Percentiles rank a stretch among this genome's conserved stretches.
These are phyloP conservation scores for Battus philenor DNA, from an alignment of 1,140 invertebrate species.

Conservation along the genomic window DNA sequence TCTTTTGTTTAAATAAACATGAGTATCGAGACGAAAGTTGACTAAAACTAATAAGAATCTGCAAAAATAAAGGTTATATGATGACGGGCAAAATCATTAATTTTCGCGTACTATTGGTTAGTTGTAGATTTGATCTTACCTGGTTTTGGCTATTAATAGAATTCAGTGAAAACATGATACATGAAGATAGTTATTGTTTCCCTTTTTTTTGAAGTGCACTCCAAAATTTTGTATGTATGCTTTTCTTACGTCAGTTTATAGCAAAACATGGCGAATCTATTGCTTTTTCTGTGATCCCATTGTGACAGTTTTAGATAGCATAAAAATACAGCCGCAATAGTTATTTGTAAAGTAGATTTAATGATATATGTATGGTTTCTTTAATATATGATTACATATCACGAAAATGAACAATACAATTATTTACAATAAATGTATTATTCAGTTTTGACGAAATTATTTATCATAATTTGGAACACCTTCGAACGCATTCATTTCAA, in stretches of 20 bases:
- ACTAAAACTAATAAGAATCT: slow-evolving; percentile 72
- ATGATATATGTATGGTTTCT: too few species aligned
- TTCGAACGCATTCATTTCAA: slow-evolving; percentile 33
- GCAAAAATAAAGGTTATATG: slow-evolving; percentile 62
- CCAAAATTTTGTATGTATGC: slow-evolving; percentile 71
- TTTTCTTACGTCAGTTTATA: slow-evolving; percentile 64
- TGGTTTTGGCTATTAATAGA: slow-evolving; percentile 73
- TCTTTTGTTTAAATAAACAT: slow-evolving; percentile 64
- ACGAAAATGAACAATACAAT: too few species aligned
- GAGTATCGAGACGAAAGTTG: slow-evolving; percentile 67
- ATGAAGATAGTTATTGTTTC: slow-evolving; percentile 58
- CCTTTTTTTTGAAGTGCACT: slow-evolving; percentile 63
- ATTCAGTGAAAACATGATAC: slow-evolving; percentile 76
- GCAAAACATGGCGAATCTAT: slow-evolving; percentile 48
- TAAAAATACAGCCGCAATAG: neutral
- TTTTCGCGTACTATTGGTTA: slow-evolving; percentile 2
- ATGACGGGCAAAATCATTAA: slow-evolving; percentile 45
- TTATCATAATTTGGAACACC: too few species aligned
- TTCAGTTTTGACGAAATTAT: too few species aligned
- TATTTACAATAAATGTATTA: too few species aligned
- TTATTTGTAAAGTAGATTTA: too few species aligned
- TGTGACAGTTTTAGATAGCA: slow-evolving; percentile 17
- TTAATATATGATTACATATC: too few species aligned
- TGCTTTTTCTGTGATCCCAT: slow-evolving; percentile 21
- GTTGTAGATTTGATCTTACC: slow-evolving; percentile 32